Percentiles rank a stretch among this genome's conserved stretches.
These are phyloP conservation scores for Sinocyclocheilus anophthalmus DNA, from an alignment of 2,113 vertebrate genomes.

Conservation along the genomic window DNA sequence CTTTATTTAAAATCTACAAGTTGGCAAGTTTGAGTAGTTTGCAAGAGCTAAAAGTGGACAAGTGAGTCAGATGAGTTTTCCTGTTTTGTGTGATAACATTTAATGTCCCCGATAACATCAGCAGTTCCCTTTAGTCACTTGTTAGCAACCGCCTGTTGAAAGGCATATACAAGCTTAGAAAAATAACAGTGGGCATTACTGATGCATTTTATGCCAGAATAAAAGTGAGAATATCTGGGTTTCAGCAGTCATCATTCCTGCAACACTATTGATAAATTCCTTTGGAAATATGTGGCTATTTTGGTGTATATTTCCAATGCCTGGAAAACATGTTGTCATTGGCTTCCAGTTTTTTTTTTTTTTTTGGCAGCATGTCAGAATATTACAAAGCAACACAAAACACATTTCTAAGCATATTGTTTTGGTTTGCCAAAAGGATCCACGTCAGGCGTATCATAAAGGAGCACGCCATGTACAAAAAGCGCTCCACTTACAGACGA, in stretches of 20 bases:
- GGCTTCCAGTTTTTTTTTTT: neutral
- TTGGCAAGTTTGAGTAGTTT: neutral
- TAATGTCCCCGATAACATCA: neutral
- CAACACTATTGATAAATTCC: neutral
- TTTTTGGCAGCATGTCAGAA: neutral
- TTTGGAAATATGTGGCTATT: neutral
- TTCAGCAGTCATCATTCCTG: neutral
- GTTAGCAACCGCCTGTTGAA: neutral
- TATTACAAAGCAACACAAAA: neutral
- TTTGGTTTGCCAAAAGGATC: constrained; percentile 75
- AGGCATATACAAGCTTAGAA: neutral
- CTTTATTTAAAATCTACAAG: neutral
- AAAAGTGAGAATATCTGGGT: neutral
- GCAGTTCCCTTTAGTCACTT: neutral
- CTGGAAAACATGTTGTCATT: neutral
- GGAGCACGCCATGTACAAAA: constrained; percentile 89
- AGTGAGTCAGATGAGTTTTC: neutral
- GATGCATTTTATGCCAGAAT: neutral
- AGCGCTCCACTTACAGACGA: constrained; percentile 82
- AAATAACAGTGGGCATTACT: neutral
- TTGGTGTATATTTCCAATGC: neutral
- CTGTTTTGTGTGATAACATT: neutral
- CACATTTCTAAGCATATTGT: neutral
- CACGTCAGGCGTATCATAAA: constrained; percentile 87
- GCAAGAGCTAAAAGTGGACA: neutral